Conservation (phyloP, 2,888 invertebrate genomes). For the Sericinus montela region DNA sequence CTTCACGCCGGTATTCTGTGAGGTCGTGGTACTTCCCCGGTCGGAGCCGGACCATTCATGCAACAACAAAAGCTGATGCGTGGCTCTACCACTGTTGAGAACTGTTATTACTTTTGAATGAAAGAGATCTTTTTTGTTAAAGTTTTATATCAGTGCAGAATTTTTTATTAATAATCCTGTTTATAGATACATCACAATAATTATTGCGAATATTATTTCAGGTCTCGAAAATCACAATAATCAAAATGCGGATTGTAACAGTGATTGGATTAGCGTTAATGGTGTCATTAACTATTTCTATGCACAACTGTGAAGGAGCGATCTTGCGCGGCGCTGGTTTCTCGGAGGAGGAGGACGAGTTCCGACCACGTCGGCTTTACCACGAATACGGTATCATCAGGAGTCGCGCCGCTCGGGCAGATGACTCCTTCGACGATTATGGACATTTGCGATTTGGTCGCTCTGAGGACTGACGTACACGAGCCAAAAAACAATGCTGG, state of each 20-base stretch:
- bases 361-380: slow-evolving; percentile 49
- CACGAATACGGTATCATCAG: slow-evolving; percentile 81
- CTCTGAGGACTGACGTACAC: slow-evolving; percentile 66
- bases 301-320: slow-evolving; percentile 48
- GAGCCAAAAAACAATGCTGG: slow-evolving; percentile 15
- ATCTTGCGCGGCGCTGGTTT: slow-evolving; percentile 37
- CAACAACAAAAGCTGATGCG: no score
- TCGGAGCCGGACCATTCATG: no score
- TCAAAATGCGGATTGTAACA: slow-evolving; percentile 49
- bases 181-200: no score
- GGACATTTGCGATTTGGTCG: slow-evolving; percentile 87
- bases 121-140: no score
- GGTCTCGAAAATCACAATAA: slow-evolving; percentile 11
- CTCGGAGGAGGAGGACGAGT: slow-evolving; percentile 62
- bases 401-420: slow-evolving; percentile 56
- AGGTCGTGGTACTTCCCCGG: no score
- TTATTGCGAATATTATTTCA: slow-evolving; percentile 9
- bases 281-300: slow-evolving; percentile 38
- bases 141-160: no score
- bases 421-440: slow-evolving; percentile 86
- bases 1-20: no score
- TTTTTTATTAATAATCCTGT: no score
- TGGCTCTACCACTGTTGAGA: no score
- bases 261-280: slow-evolving; percentile 43
- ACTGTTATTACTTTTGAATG: no score